Evolutionary conservation across 2,113 vertebrate species (phyloP).

Genomic region (Cyanistes caeruleus): DNA sequence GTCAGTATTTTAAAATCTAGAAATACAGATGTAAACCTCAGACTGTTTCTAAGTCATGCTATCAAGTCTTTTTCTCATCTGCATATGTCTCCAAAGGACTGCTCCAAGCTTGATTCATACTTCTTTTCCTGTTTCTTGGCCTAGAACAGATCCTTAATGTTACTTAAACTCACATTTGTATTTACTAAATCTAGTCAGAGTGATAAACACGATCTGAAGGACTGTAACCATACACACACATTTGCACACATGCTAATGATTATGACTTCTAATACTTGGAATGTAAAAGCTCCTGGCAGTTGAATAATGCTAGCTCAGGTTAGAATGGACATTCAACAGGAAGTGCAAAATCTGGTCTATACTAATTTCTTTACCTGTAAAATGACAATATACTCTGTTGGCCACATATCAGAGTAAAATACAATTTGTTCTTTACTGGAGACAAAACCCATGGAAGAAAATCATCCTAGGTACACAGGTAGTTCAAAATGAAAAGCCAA

Average conservation of each 20-base stretch:
- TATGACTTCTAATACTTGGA: not conserved
- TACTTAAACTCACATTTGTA: slow-evolving; percentile 37
- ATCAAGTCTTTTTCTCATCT: not conserved
- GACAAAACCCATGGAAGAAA: not conserved
- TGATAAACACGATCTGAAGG: not conserved
- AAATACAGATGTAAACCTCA: not conserved
- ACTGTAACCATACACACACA: not conserved
- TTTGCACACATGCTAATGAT: not conserved
- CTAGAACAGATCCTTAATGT: slow-evolving; percentile 6
- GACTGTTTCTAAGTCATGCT: not conserved
- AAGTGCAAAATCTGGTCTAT: not conserved
- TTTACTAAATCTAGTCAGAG: not conserved
- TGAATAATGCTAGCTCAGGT: slow-evolving; percentile 18
- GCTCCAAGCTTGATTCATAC: not conserved
- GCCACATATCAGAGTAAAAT: not conserved
- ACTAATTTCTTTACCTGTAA: slow-evolving; percentile 17
- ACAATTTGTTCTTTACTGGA: not conserved
- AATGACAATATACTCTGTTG: not conserved
- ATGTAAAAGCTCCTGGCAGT: not conserved
- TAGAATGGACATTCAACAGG: not conserved
- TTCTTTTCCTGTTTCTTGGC: slow-evolving; percentile 30
- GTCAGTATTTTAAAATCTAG: not conserved
- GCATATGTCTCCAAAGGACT: not conserved
- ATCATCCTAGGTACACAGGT: not conserved
- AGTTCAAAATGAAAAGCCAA: not conserved